Evolutionary conservation across 2,113 vertebrate genomes (phyloP).

Genomic region (Microcebus tavaratra): DNA sequence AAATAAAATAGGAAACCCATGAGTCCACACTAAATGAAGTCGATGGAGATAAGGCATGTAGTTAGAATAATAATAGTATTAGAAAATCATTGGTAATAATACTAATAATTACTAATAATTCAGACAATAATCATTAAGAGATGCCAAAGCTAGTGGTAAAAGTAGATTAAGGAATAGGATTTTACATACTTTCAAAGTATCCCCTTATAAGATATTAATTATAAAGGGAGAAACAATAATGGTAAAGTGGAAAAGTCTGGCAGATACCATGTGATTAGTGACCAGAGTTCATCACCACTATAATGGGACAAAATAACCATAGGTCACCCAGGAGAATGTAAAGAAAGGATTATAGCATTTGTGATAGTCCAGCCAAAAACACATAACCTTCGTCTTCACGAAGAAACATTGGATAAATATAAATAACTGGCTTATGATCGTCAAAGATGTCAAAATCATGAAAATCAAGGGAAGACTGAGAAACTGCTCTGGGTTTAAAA

Average conservation of each 20-base stretch:
- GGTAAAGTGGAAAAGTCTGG: neutral
- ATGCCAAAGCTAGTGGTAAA: neutral
- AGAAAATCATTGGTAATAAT: neutral
- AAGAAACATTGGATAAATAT: neutral
- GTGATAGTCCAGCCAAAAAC: neutral
- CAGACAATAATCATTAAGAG: neutral
- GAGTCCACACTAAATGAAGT: neutral
- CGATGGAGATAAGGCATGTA: neutral
- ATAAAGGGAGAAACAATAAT: neutral
- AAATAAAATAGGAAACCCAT: neutral
- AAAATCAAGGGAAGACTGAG: neutral
- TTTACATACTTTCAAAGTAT: conserved; percentile 44
- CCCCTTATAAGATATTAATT: neutral
- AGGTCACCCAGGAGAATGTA: neutral
- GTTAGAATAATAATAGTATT: neutral
- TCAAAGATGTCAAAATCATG: conserved; percentile 26
- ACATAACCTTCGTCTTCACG: neutral
- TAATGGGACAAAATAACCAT: neutral
- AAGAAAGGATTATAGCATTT: conserved; percentile 23
- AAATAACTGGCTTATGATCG: neutral
- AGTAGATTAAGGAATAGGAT: neutral
- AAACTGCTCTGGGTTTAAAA: neutral
- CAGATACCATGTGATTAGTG: neutral
- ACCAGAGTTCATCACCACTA: neutral
- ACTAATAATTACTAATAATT: conserved; percentile 14